phyloP scores from a whole-genome alignment of 2,888 invertebrate species.

The Prosapia bicincta region DNA sequence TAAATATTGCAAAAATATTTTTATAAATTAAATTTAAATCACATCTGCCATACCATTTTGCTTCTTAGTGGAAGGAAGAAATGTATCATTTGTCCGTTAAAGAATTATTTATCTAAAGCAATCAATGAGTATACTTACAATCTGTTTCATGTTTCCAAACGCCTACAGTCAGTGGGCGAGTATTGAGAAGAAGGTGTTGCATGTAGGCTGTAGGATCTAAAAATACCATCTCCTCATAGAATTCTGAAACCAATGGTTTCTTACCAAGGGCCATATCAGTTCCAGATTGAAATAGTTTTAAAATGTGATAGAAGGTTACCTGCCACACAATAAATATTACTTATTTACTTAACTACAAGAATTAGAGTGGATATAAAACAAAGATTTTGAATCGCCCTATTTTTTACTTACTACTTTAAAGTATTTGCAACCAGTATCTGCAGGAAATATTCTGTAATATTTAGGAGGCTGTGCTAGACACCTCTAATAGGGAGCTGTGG shows the following conservation, averaged over 20 bases:
- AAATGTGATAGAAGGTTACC: conserved; percentile 91
- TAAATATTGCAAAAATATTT: too few relatives aligned
- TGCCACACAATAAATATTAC: conserved; percentile 49
- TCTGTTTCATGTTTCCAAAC: conserved; percentile 83
- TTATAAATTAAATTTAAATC: too few relatives aligned
- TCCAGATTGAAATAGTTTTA: conserved; percentile 87
- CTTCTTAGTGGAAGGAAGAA: too few relatives aligned
- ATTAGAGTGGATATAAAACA: background rate
- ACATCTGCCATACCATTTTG: too few relatives aligned
- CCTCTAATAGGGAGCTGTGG: too few relatives aligned
- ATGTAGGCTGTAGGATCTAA: conserved; percentile 87
- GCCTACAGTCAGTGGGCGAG: conserved; percentile 69
- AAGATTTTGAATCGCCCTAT: too few relatives aligned
- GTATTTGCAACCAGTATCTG: background rate
- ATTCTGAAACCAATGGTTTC: conserved; percentile 75
- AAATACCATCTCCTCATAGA: conserved; percentile 94
- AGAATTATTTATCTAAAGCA: too few relatives aligned
- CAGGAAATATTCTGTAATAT: too few relatives aligned
- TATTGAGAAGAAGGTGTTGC: conserved; percentile 79
- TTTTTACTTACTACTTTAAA: too few relatives aligned
- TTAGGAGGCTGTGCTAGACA: too few relatives aligned
- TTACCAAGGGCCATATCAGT: conserved; percentile 45
- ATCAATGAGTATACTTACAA: conserved; percentile 63
- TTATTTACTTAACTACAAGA: background rate
- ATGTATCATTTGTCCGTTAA: too few relatives aligned